Evolutionary conservation across 1,140 invertebrate genomes (phyloP).

Genomic region (Habropoda laboriosa): DNA sequence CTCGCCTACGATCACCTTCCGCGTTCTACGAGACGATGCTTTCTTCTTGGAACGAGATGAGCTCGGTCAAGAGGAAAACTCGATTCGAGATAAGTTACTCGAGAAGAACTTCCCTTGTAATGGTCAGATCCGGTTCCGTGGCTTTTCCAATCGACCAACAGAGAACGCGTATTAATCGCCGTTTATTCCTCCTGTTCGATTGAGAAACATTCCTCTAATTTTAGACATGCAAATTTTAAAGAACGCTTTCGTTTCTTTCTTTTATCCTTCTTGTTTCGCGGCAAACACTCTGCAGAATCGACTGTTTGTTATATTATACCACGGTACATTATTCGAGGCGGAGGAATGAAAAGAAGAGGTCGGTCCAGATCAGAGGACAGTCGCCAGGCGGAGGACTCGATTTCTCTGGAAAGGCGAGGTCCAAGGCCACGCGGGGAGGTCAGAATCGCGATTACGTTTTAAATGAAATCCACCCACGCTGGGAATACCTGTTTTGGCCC

Average conservation of each 20-base stretch:
- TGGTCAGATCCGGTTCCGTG: slow-evolving; percentile 1
- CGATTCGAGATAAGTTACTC: not conserved
- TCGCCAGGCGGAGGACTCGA: slow-evolving; percentile 16
- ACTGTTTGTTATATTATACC: too few species aligned
- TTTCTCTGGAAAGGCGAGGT: slow-evolving; percentile 36
- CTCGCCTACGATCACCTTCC: slow-evolving; percentile 55
- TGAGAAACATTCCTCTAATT: not conserved
- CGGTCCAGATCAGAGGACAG: not conserved
- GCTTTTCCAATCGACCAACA: too few species aligned
- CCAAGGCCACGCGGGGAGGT: slow-evolving; percentile 50
- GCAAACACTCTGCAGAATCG: not conserved
- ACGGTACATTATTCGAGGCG: too few species aligned
- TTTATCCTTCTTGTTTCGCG: not conserved
- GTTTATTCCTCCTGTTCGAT: not conserved
- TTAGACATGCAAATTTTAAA: too few species aligned
- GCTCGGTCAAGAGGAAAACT: not conserved
- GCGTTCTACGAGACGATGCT: slow-evolving; percentile 37
- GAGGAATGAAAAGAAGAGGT: not conserved
- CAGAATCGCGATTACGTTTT: slow-evolving; percentile 20
- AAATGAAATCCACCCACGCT: slow-evolving; percentile 40
- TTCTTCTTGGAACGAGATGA: slow-evolving; percentile 14
- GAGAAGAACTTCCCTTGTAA: not conserved
- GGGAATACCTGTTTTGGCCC: slow-evolving; percentile 39
- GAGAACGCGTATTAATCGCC: not conserved
- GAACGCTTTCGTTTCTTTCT: too few species aligned